Evolutionary conservation across 2,888 invertebrate genomes (phyloP), one percentile per base, ranked within the genome.

Genomic region (Ariolimax columbianus): DNA sequence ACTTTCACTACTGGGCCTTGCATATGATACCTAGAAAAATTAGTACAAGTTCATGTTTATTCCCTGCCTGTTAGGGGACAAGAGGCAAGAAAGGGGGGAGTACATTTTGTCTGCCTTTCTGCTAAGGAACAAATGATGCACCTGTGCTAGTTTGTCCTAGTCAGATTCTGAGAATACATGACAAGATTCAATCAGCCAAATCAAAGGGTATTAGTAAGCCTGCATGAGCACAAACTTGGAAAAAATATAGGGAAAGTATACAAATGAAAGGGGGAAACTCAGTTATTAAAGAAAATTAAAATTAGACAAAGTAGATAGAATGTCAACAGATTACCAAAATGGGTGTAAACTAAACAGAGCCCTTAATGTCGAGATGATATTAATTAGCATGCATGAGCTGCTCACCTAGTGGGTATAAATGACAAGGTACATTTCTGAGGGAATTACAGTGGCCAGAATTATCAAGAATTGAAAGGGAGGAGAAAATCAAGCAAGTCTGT

Each of bases 1-100:
- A 88, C 93, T 92, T 90, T 94, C 94, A 90, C 94, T 93, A 92
- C 94, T 94, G 84, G 94, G 94, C 89, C 94, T 90, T 88, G 94
- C 94, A 89, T 93, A 91, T 87, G 94, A 94, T 85, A 94, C 94
- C 94, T 94, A 92, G 87, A 92, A 90, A 91, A 88, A 88, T 88
- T 88, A 86, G 86, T 87, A 87, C 87, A 88, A 84, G 84, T 59
- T 84, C 79, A 78, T 55, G 73, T 84, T 79, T 78, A 79, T 79
- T 79, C 79, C 84, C 84, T 72, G 38, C 63, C 70, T 83, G 33
- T 26, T 51, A 43, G 38, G 36, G 75, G 77, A 43, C 43, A 2
- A 40, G 38, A 11, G 17, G 59, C n/a, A 26, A 38, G 2, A 40
- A n/a, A 33, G 23, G 17, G 33, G 43, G 40, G 9, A 43, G 26